A percentile compares a stretch with the other conserved stretches of the same genome.
Evolutionary conservation across 2,797 vertebrate species (phyloP).

Genomic region (Sebastes hubbsi): DNA sequence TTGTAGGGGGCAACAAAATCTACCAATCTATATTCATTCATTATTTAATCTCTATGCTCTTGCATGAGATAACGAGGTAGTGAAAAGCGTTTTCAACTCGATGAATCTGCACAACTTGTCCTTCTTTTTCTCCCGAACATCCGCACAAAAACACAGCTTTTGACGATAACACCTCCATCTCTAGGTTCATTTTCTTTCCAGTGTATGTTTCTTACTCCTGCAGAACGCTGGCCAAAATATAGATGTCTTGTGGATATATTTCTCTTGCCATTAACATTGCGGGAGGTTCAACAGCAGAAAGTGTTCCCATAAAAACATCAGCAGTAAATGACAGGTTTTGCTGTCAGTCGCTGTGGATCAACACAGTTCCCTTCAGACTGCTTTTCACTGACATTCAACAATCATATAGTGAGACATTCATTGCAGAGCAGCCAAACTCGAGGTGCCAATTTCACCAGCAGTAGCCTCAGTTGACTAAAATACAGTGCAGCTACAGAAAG

Average conservation of each 20-base stretch:
- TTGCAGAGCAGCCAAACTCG: conserved; percentile 8
- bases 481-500: conserved; percentile 8
- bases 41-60: background rate
- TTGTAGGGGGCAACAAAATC: background rate
- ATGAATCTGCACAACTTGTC: no score
- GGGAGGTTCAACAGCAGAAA: background rate
- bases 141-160: background rate
- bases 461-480: conserved; percentile 1
- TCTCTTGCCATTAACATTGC: background rate
- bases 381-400: conserved; percentile 21
- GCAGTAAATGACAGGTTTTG: conserved; percentile 41
- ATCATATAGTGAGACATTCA: background rate
- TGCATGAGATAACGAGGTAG: background rate
- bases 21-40: background rate
- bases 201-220: background rate
- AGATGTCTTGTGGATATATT: background rate
- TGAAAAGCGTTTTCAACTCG: background rate
- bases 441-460: conserved; percentile 52
- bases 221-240: background rate
- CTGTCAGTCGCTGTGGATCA: conserved; percentile 20
- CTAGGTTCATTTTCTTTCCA: background rate
- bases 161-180: background rate
- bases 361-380: background rate
- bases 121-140: background rate
- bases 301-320: conserved; percentile 3